Conservation (phyloP, 2,888 invertebrate species). For the Chloromyia formosa region DNA sequence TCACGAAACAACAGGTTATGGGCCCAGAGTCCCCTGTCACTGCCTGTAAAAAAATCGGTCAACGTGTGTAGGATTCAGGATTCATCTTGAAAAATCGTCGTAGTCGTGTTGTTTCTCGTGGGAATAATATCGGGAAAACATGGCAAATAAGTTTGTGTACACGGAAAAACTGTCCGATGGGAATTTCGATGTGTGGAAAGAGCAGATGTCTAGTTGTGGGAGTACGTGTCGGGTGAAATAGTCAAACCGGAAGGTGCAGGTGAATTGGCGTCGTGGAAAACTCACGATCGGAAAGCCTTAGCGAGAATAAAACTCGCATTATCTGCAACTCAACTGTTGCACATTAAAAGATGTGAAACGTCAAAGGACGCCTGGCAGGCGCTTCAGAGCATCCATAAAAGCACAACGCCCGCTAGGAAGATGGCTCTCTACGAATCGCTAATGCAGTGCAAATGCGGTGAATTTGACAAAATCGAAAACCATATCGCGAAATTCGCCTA, state of each 20-base stretch:
- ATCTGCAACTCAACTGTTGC: not conserved
- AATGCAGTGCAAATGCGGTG: not conserved
- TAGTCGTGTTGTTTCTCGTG: too few relatives aligned
- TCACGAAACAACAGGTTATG: not conserved
- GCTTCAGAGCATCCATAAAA: not conserved
- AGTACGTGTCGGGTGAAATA: not conserved
- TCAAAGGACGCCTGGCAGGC: not conserved
- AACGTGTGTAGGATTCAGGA: too few relatives aligned
- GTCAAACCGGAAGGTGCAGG: not conserved
- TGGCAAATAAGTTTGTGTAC: not conserved
- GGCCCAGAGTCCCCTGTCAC: too few relatives aligned
- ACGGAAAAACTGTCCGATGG: not conserved
- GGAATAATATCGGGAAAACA: too few relatives aligned
- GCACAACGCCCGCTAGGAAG: not conserved
- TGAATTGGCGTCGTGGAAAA: not conserved
- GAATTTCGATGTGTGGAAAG: constrained; percentile 8
- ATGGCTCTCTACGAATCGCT: not conserved
- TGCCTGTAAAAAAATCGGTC: too few relatives aligned
- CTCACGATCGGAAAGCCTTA: not conserved
- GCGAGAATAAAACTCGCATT: not conserved
- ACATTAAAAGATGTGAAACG: not conserved
- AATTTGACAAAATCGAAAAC: not conserved
- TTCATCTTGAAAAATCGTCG: too few relatives aligned
- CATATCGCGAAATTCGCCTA: not conserved
- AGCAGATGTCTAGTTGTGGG: not conserved